phyloP scores from a whole-genome alignment of 2,797 vertebrate genomes.

The Amphiprion clarkii region DNA sequence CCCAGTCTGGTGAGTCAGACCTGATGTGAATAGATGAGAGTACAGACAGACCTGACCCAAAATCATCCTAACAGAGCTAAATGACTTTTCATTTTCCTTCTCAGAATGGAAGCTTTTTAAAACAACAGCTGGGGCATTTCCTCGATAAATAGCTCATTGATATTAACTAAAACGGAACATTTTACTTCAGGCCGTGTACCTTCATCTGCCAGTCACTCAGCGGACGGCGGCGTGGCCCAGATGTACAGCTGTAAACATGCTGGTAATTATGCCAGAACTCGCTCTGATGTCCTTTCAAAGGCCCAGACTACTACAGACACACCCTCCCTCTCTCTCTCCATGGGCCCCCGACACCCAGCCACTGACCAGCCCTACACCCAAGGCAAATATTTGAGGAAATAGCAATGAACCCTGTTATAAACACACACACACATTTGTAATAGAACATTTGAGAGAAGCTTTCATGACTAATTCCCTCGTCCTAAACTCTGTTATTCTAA shows the following conservation, averaged over 20 bases:
- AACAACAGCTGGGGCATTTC: conserved; percentile 20
- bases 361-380: conserved; percentile 60
- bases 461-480: conserved; percentile 10
- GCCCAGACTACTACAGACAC: conserved; percentile 55
- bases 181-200: neutral
- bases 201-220: conserved; percentile 49
- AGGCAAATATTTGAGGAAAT: conserved; percentile 74
- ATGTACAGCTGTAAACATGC: conserved; percentile 74
- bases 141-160: neutral
- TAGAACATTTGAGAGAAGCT: conserved; percentile 26
- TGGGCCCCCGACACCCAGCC: conserved; percentile 47
- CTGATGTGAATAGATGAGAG: neutral
- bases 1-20: neutral
- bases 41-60: neutral
- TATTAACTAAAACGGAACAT: neutral
- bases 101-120: neutral
- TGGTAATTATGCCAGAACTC: conserved; percentile 66
- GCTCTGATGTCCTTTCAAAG: conserved; percentile 74
- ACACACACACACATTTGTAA: conserved; percentile 5
- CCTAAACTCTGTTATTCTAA: conserved; percentile 7
- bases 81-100: neutral
- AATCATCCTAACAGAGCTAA: neutral
- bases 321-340: conserved; percentile 37
- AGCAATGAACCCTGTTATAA: conserved; percentile 53
- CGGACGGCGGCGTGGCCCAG: conserved; percentile 51